Evolutionary conservation across 2,888 invertebrate genomes (phyloP), one percentile per base, ranked within the genome.

Genomic region (Cordilura impudica): DNA sequence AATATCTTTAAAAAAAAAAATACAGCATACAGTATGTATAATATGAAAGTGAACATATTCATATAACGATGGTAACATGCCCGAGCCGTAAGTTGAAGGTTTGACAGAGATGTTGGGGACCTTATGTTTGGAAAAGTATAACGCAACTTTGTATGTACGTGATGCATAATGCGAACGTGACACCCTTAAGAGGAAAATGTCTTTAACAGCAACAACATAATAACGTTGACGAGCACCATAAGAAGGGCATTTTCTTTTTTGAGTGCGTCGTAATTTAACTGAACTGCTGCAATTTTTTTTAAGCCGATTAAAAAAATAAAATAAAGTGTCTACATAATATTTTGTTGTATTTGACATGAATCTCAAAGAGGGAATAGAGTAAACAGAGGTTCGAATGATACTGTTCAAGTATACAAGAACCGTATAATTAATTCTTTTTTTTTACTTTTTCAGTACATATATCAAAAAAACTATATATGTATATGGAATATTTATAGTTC

Each of bases 101-200:
- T 63, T 60, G 56, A 56, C 67, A 60, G 54, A 54, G 67, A 74
- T 45, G 60, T 29, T 69, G 29, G 53, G 14, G 45, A 65, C 19
- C 39, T 65, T 65, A 39, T 53, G 14, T 29, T 67, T 4, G 12
- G 43, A 54, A 56, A 31, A 45, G 29, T 67, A 18, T 18, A 74
- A 61, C 58, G 53, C 45, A 53, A 31, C 19, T 47, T n/a, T 71
- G 31, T 74, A 35, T 5, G 16, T 61, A 75, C 75, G 75, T 75
- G 79, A 71, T 71, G 71, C 79, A 71, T 75, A 79, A 65, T 63
- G 66, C 63, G 51, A 75, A 75, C 79, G 71, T 79, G 79, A 75
- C 71, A 71, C 43, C 61, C 56, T 63, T 79, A 61, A 31, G 43
- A 63, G 39, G 14, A 71, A 49, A 14, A 61, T 58, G 43, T 54